phyloP scores from a whole-genome alignment of 1,140 invertebrate genomes.

The Trichonephila clavata region DNA sequence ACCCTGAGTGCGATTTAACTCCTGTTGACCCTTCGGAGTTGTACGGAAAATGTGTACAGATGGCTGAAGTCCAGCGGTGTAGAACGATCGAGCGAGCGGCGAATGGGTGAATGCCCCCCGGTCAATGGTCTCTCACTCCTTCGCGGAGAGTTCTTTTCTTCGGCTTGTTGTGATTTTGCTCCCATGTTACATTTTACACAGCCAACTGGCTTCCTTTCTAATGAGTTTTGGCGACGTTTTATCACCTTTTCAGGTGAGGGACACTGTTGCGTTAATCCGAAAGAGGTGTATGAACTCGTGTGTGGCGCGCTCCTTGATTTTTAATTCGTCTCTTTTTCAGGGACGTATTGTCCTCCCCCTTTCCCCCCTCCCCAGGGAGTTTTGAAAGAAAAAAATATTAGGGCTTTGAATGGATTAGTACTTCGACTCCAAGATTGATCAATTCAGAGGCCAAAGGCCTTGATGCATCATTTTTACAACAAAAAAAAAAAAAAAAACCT shows the following conservation, averaged over 20 bases:
- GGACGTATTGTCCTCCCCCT: not conserved
- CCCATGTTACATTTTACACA: not conserved
- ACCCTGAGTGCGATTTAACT: not conserved
- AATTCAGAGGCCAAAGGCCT: too few relatives aligned
- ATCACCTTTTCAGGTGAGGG: slow-evolving; percentile 11
- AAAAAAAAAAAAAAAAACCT: too few relatives aligned
- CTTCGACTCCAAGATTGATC: too few relatives aligned
- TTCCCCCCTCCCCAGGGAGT: too few relatives aligned
- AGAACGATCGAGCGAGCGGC: slow-evolving; percentile 54
- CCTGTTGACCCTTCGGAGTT: not conserved
- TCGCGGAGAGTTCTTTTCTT: not conserved
- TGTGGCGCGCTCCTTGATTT: slow-evolving; percentile 1
- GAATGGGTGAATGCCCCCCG: slow-evolving; percentile 46
- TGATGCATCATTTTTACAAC: too few relatives aligned
- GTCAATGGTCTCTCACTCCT: slow-evolving; percentile 61
- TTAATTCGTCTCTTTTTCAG: not conserved
- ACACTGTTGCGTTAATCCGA: not conserved
- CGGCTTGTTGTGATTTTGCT: not conserved
- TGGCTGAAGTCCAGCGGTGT: slow-evolving; percentile 46
- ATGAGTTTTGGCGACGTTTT: slow-evolving; percentile 25
- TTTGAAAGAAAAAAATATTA: too few relatives aligned
- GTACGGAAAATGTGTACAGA: slow-evolving; percentile 29
- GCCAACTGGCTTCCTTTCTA: not conserved
- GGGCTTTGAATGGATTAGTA: too few relatives aligned
- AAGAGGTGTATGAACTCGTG: slow-evolving; percentile 34